Conservation (phyloP, 2,888 invertebrate species). For the Byasa hedistus region DNA sequence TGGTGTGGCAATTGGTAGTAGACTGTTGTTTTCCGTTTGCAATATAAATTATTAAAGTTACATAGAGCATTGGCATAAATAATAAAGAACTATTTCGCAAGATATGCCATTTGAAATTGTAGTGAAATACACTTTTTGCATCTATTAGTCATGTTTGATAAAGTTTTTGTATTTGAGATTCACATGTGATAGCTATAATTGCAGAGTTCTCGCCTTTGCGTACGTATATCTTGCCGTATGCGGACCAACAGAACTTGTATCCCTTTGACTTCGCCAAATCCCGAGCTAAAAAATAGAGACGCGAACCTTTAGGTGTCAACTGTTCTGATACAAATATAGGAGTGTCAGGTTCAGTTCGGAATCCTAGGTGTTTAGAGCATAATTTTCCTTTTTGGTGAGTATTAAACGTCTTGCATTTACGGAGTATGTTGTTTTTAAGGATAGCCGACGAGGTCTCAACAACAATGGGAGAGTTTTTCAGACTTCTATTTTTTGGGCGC, state of each 20-base stretch:
- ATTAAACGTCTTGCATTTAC: constrained; percentile 31
- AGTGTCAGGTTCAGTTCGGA: constrained; percentile 23
- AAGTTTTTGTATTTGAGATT: neutral
- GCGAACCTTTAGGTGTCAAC: constrained; percentile 27
- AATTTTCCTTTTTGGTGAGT: constrained; percentile 30
- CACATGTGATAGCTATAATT: constrained; percentile 22
- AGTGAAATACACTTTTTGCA: too few relatives aligned
- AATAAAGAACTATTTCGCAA: too few relatives aligned
- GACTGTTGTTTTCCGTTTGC: too few relatives aligned
- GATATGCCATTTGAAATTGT: too few relatives aligned
- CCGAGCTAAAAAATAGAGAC: constrained; percentile 30
- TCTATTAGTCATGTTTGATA: too few relatives aligned
- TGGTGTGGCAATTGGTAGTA: too few relatives aligned
- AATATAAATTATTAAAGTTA: too few relatives aligned
- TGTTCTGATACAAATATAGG: constrained; percentile 32
- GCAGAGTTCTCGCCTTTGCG: constrained; percentile 26
- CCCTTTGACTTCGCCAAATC: too few relatives aligned
- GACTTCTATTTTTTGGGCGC: constrained; percentile 13
- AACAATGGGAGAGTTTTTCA: constrained; percentile 24
- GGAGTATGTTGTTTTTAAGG: constrained; percentile 29
- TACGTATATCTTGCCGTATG: constrained; percentile 27
- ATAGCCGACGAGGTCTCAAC: constrained; percentile 26
- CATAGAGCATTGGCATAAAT: too few relatives aligned
- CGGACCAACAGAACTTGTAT: constrained; percentile 32
- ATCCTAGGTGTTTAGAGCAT: constrained; percentile 32